Evolutionary conservation across 2,113 vertebrate species (phyloP), one percentile per base, ranked within the genome.

Genomic region (Dicrurus megarhynchus): DNA sequence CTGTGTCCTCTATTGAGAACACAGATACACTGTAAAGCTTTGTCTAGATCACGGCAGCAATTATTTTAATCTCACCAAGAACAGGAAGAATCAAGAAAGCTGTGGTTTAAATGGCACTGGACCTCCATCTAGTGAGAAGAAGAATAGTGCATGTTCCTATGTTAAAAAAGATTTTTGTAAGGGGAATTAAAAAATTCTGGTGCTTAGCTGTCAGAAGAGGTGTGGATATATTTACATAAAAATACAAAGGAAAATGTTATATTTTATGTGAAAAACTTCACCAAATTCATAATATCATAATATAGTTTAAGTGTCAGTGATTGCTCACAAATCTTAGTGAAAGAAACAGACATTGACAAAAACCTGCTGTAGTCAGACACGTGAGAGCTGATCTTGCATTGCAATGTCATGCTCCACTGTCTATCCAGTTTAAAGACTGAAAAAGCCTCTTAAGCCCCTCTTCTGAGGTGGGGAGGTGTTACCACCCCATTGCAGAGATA

Each of bases 101-200:
- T 64, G 52, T 10, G 11, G 41, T 93, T 96, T 78, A 92, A 68
- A 52, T 81, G 71, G 82, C 85, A 77, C 93, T 86, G 95, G 93
- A 78, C 90, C 56, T 96, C 93, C 90, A 95, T 78, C 96, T 96
- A 96, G 93, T 95, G 93, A 95, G 95, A 90, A 74, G 64, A 91
- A 92, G 57, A 90, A 78, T 41, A 92, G 61, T 75, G 86, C 88
- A 94, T 16, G 26, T 27, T 89, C 55, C 61, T 21, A 10, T 35
- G 42, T 37, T 53, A 69, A 91, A 65, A 30, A 63, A 27, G 2
- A 5, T 63, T 75, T 70, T 68, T 4, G 0, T 74, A 64, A 57
- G 15, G 7, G 44, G 19, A 86, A 59, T 37, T 63, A 49, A 23
- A 26, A 49, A 49, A 26, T 49, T 49, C 49, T 49, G 49, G 9